A percentile compares a stretch with the other conserved stretches of the same genome.
These are phyloP conservation scores for Chrysina gloriosa DNA, from an alignment of 2,888 invertebrate species.

Conservation along the genomic window DNA sequence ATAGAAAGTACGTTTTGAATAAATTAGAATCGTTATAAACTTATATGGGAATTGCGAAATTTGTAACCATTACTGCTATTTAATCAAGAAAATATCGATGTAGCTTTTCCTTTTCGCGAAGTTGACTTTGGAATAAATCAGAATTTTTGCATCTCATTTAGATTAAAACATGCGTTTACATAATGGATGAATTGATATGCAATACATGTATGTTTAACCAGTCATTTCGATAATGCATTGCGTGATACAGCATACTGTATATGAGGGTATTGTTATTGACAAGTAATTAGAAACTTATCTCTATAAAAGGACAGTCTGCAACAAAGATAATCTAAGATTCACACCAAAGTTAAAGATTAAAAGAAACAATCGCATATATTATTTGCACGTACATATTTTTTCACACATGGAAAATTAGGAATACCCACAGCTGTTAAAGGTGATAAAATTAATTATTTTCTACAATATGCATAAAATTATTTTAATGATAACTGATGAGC, in stretches of 20 bases:
- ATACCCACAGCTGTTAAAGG: no score
- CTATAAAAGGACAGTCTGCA: background rate
- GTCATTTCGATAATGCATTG: conserved; percentile 10
- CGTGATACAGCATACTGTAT: background rate
- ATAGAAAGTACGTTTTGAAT: background rate
- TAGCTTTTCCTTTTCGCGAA: no score
- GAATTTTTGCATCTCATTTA: background rate
- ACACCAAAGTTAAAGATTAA: background rate
- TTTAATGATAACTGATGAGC: no score
- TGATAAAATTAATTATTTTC: no score
- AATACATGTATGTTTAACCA: background rate
- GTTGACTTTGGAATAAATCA: background rate
- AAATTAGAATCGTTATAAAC: background rate
- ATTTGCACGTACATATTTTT: no score
- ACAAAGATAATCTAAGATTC: background rate
- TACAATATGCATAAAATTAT: no score
- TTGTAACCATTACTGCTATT: no score
- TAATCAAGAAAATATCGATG: no score
- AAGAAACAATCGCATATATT: no score
- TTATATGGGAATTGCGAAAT: no score
- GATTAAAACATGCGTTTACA: background rate
- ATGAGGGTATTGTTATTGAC: background rate
- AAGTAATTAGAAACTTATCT: conserved; percentile 3
- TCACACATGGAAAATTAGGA: no score
- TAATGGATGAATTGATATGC: background rate